A percentile compares a stretch with the other conserved stretches of the same genome.
Evolutionary conservation across 2,113 vertebrate species (phyloP).

Genomic region (Carassius gibelio): DNA sequence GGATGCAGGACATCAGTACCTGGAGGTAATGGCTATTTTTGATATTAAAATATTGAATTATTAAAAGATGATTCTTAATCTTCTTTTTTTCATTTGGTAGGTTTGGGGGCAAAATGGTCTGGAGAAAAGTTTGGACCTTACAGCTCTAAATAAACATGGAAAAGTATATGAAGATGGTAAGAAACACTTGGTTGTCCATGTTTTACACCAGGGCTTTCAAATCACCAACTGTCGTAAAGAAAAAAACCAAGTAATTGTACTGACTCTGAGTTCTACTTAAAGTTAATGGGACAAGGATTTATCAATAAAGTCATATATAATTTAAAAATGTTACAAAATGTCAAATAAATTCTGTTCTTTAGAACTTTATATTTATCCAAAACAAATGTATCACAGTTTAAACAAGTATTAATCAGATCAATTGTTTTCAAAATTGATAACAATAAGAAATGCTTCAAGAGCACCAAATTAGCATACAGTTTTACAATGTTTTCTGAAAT

Average conservation of each 20-base stretch:
- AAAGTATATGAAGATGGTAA: conserved; percentile 75
- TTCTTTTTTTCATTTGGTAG: conserved; percentile 53
- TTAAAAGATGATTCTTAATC: background rate
- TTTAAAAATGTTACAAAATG: background rate
- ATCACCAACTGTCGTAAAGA: background rate
- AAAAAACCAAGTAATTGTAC: background rate
- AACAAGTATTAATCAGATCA: background rate
- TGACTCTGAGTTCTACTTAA: background rate
- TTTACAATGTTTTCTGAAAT: background rate
- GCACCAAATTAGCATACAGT: background rate
- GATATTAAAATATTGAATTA: background rate
- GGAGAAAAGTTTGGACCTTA: conserved; percentile 72
- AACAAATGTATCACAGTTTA: background rate
- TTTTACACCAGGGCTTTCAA: background rate
- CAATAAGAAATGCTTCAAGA: background rate
- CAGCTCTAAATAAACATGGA: conserved; percentile 70
- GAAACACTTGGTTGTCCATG: background rate
- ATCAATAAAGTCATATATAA: background rate
- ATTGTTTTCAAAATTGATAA: background rate
- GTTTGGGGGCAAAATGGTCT: conserved; percentile 73
- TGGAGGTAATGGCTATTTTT: conserved; percentile 69
- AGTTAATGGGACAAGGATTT: background rate
- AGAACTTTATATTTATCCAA: background rate
- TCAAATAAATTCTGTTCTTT: background rate
- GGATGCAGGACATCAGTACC: conserved; percentile 63